Conservation (phyloP, 1,140 invertebrate species). For the Zaprionus lachaisei region DNA sequence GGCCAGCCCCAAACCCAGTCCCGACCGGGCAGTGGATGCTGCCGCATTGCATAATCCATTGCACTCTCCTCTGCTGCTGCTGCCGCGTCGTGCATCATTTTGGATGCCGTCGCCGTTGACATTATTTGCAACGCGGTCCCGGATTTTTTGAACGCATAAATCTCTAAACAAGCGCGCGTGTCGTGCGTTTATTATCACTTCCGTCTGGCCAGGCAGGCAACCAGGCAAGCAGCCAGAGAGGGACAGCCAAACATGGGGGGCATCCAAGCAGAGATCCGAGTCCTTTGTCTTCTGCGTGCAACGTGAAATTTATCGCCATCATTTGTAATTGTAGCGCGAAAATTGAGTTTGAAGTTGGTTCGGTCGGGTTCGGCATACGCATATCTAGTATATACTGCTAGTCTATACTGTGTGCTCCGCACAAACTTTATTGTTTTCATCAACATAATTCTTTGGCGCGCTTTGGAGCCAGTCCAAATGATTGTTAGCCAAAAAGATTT, state of each 20-base stretch:
- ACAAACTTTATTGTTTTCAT: constrained; percentile 72
- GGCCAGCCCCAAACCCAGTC: constrained; percentile 17
- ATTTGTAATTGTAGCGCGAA: constrained; percentile 82
- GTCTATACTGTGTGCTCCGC: constrained; percentile 18
- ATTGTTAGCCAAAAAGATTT: constrained; percentile 74
- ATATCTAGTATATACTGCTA: constrained; percentile 26
- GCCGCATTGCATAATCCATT: constrained; percentile 74
- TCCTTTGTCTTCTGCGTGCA: constrained; percentile 59
- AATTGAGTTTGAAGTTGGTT: constrained; percentile 79
- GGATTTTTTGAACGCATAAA: constrained; percentile 73
- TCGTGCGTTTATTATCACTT: constrained; percentile 79
- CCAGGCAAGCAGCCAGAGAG: constrained; percentile 46
- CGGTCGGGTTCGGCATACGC: not conserved
- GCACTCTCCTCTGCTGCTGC: constrained; percentile 29
- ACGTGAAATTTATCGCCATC: constrained; percentile 76
- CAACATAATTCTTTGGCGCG: constrained; percentile 72
- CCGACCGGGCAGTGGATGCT: constrained; percentile 34
- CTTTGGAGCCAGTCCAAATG: constrained; percentile 73
- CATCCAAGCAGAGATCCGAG: not conserved
- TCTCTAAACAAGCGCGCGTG: constrained; percentile 81
- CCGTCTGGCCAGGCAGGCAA: constrained; percentile 58
- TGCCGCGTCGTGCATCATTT: constrained; percentile 71
- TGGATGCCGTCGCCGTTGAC: constrained; percentile 61
- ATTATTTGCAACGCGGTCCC: constrained; percentile 72
- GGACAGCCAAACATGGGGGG: not conserved